A percentile compares a stretch with the other conserved stretches of the same genome.
These are phyloP conservation scores for Crotalus horridus DNA, from an alignment of 2,113 vertebrate species.

Conservation along the genomic window DNA sequence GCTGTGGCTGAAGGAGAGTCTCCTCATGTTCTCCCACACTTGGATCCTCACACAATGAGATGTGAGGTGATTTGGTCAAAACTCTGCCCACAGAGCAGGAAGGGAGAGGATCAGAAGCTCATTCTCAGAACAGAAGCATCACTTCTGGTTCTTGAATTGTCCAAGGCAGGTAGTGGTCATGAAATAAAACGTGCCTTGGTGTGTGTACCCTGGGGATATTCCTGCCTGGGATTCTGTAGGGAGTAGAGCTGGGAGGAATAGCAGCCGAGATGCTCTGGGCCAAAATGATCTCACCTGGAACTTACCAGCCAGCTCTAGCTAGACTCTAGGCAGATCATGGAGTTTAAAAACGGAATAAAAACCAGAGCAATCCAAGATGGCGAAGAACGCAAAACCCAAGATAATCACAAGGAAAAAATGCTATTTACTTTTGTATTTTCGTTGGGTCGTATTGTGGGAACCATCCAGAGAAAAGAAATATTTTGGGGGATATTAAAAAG, in stretches of 20 bases:
- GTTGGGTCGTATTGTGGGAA: no score
- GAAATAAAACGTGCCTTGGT: neutral
- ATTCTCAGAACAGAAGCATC: neutral
- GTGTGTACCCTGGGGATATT: neutral
- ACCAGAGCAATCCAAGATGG: no score
- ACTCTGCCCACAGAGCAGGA: neutral
- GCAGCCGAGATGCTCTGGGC: neutral
- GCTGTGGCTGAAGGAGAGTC: neutral
- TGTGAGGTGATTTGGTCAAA: neutral
- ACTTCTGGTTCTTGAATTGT: neutral
- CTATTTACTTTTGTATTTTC: no score
- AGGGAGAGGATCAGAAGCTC: neutral
- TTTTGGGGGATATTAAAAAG: no score
- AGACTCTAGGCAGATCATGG: neutral
- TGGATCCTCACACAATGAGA: neutral
- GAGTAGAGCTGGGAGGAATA: neutral
- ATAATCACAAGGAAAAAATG: no score
- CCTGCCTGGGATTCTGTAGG: neutral
- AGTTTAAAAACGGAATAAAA: no score
- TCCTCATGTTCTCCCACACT: neutral
- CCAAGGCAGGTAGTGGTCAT: neutral
- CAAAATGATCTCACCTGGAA: neutral
- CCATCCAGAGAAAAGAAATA: no score
- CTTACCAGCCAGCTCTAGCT: neutral
- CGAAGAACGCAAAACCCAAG: no score